Conservation (phyloP, 1,140 invertebrate species). For the Procambarus virginalis region DNA sequence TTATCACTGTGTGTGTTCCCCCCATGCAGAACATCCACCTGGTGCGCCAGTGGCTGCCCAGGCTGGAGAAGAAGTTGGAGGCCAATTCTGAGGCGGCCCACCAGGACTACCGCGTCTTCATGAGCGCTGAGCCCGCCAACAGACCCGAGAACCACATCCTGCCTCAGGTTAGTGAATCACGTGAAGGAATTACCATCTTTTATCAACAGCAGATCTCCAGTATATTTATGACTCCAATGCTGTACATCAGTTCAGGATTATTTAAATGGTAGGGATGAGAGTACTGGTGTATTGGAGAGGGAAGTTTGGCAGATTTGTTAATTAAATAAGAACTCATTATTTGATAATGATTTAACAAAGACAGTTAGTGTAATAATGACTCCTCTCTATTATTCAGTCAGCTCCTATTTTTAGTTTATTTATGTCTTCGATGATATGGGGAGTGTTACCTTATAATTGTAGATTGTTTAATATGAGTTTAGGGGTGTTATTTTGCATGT, state of each 20-base stretch:
- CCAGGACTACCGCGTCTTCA: conserved; percentile 88
- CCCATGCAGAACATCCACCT: conserved; percentile 91
- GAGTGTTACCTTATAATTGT: neutral
- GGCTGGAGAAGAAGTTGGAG: conserved; percentile 94
- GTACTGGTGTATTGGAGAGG: too few relatives aligned
- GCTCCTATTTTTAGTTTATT: conserved; percentile 28
- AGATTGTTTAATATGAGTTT: neutral
- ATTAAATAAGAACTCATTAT: too few relatives aligned
- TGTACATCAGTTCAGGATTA: too few relatives aligned
- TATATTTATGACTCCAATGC: too few relatives aligned
- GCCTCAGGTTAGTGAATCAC: conserved; percentile 75
- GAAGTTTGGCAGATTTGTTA: too few relatives aligned
- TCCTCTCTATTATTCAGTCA: too few relatives aligned
- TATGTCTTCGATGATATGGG: conserved; percentile 70
- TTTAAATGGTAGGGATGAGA: too few relatives aligned
- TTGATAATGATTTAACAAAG: too few relatives aligned
- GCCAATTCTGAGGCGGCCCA: conserved; percentile 84
- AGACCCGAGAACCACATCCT: conserved; percentile 91
- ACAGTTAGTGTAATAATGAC: too few relatives aligned
- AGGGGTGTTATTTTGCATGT: conserved; percentile 16
- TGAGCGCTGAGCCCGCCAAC: conserved; percentile 94
- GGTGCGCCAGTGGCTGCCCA: conserved; percentile 93
- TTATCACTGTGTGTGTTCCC: neutral
- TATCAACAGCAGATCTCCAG: too few relatives aligned
- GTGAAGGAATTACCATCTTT: too few relatives aligned